Conservation (phyloP, 2,888 invertebrate genomes). For the Papilio elwesi region DNA sequence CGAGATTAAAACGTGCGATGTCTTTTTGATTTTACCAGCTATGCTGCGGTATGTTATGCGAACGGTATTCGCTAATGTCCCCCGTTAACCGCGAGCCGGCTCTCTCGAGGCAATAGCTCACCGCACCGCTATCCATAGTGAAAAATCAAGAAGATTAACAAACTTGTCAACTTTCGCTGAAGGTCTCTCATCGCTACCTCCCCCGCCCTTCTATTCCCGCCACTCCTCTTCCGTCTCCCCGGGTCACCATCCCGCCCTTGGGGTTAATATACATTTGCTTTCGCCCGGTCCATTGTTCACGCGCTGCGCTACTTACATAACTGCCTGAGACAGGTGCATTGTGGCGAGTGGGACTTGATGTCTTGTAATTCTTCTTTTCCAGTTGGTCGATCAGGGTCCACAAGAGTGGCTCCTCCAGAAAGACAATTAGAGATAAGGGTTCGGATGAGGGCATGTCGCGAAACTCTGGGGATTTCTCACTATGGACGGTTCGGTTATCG, state of each 20-base stretch:
- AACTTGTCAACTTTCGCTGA: slow-evolving; percentile 78
- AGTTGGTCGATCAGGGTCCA: slow-evolving; percentile 84
- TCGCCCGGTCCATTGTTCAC: slow-evolving; percentile 78
- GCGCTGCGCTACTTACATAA: slow-evolving; percentile 80
- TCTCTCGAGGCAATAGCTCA: slow-evolving; percentile 52
- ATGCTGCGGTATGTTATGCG: slow-evolving; percentile 66
- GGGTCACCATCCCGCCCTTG: slow-evolving; percentile 67
- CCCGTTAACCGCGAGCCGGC: slow-evolving; percentile 51
- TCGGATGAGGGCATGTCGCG: slow-evolving; percentile 81
- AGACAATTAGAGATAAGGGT: slow-evolving; percentile 83
- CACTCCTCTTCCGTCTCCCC: slow-evolving; percentile 49
- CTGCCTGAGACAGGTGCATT: slow-evolving; percentile 67
- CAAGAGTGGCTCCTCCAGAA: slow-evolving; percentile 84
- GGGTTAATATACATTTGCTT: slow-evolving; percentile 77
- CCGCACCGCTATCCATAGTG: slow-evolving; percentile 79
- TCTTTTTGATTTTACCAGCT: slow-evolving; percentile 79
- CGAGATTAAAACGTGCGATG: slow-evolving; percentile 76
- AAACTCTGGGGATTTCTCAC: slow-evolving; percentile 82
- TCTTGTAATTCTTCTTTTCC: slow-evolving; percentile 83
- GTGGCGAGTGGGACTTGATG: slow-evolving; percentile 82
- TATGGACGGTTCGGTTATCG: slow-evolving; percentile 80
- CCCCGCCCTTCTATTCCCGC: slow-evolving; percentile 49
- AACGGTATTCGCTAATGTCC: slow-evolving; percentile 54
- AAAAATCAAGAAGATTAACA: slow-evolving; percentile 74
- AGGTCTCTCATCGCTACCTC: slow-evolving; percentile 79